Percentiles rank a stretch among this genome's conserved stretches.
These are phyloP conservation scores for Sebastes itinus DNA, from an alignment of 2,797 vertebrate genomes.

Conservation along the genomic window DNA sequence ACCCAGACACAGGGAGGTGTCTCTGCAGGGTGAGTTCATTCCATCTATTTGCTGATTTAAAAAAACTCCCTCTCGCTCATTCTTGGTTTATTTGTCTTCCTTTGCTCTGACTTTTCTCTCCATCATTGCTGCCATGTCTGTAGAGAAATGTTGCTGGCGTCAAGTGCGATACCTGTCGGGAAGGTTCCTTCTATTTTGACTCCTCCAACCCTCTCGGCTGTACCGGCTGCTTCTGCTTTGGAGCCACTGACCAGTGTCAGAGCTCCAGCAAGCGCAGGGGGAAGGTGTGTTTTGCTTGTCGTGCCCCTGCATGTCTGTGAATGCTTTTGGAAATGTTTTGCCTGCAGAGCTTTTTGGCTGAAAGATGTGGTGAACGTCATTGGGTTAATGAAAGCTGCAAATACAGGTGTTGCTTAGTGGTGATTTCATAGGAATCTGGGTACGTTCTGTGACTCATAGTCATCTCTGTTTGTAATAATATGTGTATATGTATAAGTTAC, in stretches of 20 bases:
- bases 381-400: neutral
- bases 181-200: conserved; percentile 90
- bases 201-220: conserved; percentile 87
- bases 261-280: conserved; percentile 85
- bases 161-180: conserved; percentile 85
- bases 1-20: conserved; percentile 87
- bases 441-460: neutral
- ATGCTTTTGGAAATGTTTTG: conserved; percentile 29
- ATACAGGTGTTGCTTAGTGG: conserved; percentile 4
- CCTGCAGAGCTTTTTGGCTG: conserved; percentile 15
- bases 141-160: conserved; percentile 90
- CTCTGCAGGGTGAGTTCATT: conserved; percentile 89
- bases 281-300: conserved; percentile 83
- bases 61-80: neutral
- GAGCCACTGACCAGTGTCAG: conserved; percentile 84
- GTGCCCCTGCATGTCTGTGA: conserved; percentile 25
- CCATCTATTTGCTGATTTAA: neutral
- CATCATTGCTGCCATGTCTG: conserved; percentile 10
- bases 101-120: conserved; percentile 7
- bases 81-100: neutral
- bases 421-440: neutral
- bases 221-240: conserved; percentile 92
- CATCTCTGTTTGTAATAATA: neutral
- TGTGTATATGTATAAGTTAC: neutral
- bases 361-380: neutral